Conservation (phyloP, 1,140 invertebrate species). For the Anastrepha obliqua region DNA sequence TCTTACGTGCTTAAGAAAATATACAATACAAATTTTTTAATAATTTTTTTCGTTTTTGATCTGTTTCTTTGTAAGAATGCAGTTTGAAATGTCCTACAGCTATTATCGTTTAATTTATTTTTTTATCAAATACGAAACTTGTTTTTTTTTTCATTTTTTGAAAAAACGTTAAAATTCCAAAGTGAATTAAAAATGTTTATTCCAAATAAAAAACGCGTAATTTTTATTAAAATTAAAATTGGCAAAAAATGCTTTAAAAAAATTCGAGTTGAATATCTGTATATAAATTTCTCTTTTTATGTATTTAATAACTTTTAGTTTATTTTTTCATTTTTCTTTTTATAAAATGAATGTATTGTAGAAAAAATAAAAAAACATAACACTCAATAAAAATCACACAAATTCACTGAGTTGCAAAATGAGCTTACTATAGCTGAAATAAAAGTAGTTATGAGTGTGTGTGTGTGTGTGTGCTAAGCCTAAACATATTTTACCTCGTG, state of each 20-base stretch:
- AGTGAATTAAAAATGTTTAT: neutral
- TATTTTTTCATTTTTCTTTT: neutral
- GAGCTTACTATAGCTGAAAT: neutral
- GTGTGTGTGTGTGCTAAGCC: neutral
- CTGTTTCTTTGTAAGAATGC: neutral
- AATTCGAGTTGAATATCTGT: neutral
- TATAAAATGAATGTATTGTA: neutral
- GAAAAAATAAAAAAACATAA: neutral
- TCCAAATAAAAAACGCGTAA: neutral
- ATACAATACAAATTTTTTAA: conserved; percentile 13
- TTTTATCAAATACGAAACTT: conserved; percentile 19
- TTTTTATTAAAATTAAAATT: neutral
- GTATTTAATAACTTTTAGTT: neutral
- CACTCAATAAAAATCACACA: neutral
- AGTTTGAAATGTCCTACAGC: conserved; percentile 15
- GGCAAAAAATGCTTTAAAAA: neutral
- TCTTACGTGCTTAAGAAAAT: conserved; percentile 22
- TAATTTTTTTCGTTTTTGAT: neutral
- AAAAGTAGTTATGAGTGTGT: neutral
- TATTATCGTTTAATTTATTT: conserved; percentile 11
- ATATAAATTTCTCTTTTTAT: neutral
- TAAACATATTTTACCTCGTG: neutral
- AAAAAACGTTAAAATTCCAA: conserved; percentile 29
- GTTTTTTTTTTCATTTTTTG: neutral
- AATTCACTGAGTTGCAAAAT: conserved; percentile 20